phyloP scores from a whole-genome alignment of 2,113 vertebrate genomes.

The Eretmochelys imbricata region DNA sequence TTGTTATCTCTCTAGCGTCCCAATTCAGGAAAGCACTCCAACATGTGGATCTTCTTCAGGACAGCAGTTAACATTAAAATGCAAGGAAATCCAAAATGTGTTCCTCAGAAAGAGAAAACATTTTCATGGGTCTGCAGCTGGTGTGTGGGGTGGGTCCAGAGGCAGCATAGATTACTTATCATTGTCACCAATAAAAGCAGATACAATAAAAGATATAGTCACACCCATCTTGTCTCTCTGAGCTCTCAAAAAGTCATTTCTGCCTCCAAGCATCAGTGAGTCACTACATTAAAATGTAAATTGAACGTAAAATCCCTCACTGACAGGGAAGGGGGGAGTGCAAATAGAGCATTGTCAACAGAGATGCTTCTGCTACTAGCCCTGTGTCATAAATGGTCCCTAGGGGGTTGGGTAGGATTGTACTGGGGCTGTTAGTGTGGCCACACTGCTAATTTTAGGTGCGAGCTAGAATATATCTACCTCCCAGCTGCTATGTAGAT shows the following conservation, averaged over 20 bases:
- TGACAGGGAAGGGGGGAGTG: background rate
- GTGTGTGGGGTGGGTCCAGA: background rate
- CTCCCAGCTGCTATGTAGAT: background rate
- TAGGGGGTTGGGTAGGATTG: background rate
- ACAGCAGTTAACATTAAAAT: background rate
- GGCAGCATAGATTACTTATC: background rate
- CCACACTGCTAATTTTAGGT: background rate
- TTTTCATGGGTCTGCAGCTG: background rate
- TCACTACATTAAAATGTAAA: background rate
- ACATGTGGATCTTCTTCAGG: rapidly evolving
- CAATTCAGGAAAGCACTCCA: background rate
- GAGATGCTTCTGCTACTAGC: background rate
- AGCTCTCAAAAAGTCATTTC: background rate
- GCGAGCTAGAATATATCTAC: background rate
- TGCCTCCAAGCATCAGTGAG: background rate
- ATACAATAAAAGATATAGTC: background rate
- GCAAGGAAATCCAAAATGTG: background rate
- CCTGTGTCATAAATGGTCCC: background rate
- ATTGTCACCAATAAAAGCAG: background rate
- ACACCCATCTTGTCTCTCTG: background rate
- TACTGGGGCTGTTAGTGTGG: background rate
- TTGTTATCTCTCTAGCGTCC: background rate
- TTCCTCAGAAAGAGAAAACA: background rate
- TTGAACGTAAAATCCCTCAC: background rate
- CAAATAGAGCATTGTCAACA: background rate